Base-by-base conservation (phyloP, 2,113 vertebrate genomes). In the Leptobrachium ailaonicum region DNA sequence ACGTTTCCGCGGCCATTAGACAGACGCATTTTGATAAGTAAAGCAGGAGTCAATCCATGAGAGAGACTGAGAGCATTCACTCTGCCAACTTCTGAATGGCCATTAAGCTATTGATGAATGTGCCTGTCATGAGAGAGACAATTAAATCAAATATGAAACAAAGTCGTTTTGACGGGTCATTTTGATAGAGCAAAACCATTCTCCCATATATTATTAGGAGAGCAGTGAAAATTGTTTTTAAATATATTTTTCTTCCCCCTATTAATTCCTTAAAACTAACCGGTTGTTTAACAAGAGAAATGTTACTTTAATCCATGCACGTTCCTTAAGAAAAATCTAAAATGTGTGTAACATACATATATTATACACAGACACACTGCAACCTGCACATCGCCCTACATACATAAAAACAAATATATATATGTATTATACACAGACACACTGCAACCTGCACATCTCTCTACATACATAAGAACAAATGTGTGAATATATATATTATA, bases 141-240 rank as follows among this genome's bases (percentile, higher is more conserved):
- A 98, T 98, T 97, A 97, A 98, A 99, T 99, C 97, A 99, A 98
- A 98, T 95, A 96, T 98, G 97, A 98, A 98, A 96, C 96, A 97
- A 98, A 98, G 96, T 98, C 95, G 88, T 96, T 96, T 90, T 96
- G 97, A 98, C 95, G 94, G 96, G 91, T 94, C 91, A 92, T 97
- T 95, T 94, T 96, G 95, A 96, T 95, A 95, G 93, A 96, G 94
- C 94, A 95, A 92, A 95, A 92, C 92, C 94, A 94, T 93, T 96
- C 96, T 94, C 92, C 94, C 93, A 92, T 94, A 93, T 95, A 92
- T 86, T 92, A 94, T 95, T 93, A 96, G 92, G 90, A 90, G 91
- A 93, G 92, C 90, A 94, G 91, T 95, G 93, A 92, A 90, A 93
- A 95, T 94, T 94, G 91, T 90, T 32, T 32, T 32, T 32, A 32